These are phyloP conservation scores for Todus mexicanus DNA, from an alignment of 2,797 vertebrate species.

Conservation along the genomic window DNA sequence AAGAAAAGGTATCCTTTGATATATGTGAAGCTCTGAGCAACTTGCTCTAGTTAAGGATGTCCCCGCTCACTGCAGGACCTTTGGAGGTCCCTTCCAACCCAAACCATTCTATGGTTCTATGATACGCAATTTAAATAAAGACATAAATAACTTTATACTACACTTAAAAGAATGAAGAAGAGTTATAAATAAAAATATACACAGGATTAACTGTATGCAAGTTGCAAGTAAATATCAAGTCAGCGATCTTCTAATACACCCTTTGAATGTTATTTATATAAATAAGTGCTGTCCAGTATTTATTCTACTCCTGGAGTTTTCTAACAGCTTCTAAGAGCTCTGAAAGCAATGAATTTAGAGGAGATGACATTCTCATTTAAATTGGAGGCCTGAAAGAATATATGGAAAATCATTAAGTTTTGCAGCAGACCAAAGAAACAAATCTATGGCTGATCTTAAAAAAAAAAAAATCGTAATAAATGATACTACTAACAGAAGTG, in stretches of 20 bases:
- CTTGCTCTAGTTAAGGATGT: too few species aligned
- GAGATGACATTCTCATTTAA: not conserved
- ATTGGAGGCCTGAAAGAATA: not conserved
- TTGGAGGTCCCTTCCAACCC: too few species aligned
- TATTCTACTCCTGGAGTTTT: not conserved
- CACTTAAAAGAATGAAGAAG: not conserved
- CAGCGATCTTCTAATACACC: not conserved
- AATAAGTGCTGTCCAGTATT: not conserved
- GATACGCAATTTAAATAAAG: not conserved
- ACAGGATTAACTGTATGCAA: not conserved
- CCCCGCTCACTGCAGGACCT: too few species aligned
- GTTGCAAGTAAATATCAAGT: not conserved
- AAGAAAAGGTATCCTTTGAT: not conserved
- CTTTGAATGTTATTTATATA: not conserved
- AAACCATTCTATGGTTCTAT: too few species aligned
- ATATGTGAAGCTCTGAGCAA: too few species aligned
- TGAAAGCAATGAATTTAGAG: not conserved
- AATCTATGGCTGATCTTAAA: not conserved
- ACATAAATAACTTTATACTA: not conserved
- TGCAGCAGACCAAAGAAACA: conserved; percentile 28
- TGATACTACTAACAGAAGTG: not conserved
- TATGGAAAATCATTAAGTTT: conserved; percentile 38
- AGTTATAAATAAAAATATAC: not conserved
- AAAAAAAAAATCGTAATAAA: not conserved
- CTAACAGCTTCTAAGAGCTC: not conserved